Conservation (phyloP, 1,140 invertebrate genomes). For the Vanessa atalanta region DNA sequence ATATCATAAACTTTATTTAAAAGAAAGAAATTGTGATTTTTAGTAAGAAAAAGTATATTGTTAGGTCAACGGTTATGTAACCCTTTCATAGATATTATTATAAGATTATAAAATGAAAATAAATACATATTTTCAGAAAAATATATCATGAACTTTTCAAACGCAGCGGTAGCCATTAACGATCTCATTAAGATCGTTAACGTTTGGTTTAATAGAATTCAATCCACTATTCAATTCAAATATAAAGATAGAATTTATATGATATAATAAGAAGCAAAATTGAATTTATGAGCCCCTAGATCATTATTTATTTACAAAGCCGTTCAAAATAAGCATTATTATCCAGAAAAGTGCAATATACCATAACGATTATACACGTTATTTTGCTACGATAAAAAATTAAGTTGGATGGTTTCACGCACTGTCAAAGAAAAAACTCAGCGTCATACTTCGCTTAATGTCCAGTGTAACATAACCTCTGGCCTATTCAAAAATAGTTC, state of each 20-base stretch:
- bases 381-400: conserved; percentile 21
- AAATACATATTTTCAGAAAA: conserved; percentile 10
- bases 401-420: conserved; percentile 33
- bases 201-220: conserved; percentile 25
- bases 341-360: no score
- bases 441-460: conserved; percentile 28
- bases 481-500: conserved; percentile 31
- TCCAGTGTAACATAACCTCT: conserved; percentile 22
- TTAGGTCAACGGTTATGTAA: not conserved
- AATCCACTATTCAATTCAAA: conserved; percentile 14
- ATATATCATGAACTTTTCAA: not conserved
- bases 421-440: conserved; percentile 35
- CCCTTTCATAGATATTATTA: no score
- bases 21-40: not conserved
- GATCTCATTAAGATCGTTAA: conserved; percentile 34
- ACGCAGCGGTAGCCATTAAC: not conserved
- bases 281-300: no score
- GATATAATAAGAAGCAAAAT: not conserved
- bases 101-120: not conserved
- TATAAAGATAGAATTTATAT: not conserved
- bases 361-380: not conserved
- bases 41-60: no score
- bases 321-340: no score
- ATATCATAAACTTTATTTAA: not conserved
- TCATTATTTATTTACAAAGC: no score